Conservation (phyloP, 2,888 invertebrate genomes). For the Aelia acuminata region DNA sequence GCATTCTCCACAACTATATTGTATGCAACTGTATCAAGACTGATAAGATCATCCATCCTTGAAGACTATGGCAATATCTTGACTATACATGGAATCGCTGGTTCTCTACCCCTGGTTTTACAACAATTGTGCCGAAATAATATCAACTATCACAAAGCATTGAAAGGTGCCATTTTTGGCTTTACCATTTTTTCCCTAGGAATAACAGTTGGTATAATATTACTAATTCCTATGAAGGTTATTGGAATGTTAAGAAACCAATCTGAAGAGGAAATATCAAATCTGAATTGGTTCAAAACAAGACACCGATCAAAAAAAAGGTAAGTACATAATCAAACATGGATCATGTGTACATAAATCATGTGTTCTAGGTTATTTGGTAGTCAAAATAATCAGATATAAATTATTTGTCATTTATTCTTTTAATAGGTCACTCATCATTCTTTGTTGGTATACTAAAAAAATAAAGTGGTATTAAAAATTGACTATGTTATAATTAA, state of each 20-base stretch:
- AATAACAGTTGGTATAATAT: neutral
- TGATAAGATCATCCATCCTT: conserved; percentile 29
- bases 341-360: neutral
- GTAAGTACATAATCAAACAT: neutral
- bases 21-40: neutral
- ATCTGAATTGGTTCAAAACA: neutral
- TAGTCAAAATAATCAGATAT: neutral
- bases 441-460: too few species aligned
- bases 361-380: neutral
- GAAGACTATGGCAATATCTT: conserved; percentile 58
- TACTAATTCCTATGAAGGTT: conserved; percentile 20
- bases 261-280: conserved; percentile 34
- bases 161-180: conserved; percentile 43
- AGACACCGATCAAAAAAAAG: neutral
- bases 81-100: conserved; percentile 46
- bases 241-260: conserved; percentile 47
- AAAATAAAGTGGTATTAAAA: too few species aligned
- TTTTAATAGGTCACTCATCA: too few species aligned
- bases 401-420: neutral
- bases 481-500: too few species aligned
- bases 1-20: neutral
- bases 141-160: neutral
- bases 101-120: neutral
- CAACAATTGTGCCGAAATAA: conserved; percentile 5
- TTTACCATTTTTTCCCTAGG: conserved; percentile 37